Evolutionary conservation across 2,113 vertebrate genomes (phyloP).

Genomic region (Hirundichthys speculiger): DNA sequence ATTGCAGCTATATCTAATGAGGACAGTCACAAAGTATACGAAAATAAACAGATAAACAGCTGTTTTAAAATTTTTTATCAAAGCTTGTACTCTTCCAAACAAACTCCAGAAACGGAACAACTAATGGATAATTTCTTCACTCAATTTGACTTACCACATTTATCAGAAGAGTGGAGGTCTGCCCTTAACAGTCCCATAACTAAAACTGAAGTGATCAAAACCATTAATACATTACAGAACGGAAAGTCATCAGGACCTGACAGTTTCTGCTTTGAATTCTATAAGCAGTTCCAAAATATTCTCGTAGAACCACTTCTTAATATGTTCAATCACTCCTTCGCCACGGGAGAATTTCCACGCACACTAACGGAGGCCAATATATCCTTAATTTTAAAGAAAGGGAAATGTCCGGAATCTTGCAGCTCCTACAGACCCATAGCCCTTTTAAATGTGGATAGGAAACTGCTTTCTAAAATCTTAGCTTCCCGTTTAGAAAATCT

Average conservation of each 20-base stretch:
- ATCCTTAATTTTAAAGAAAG: too few relatives aligned
- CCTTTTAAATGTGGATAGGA: neutral
- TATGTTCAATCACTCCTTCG: slow-evolving; percentile 19
- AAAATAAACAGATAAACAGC: neutral
- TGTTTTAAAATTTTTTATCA: neutral
- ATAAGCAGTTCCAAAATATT: slow-evolving; percentile 7
- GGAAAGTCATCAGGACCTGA: slow-evolving; percentile 4
- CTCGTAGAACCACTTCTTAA: slow-evolving; percentile 8
- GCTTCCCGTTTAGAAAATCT: neutral
- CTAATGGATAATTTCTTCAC: slow-evolving; percentile 6
- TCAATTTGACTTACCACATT: neutral
- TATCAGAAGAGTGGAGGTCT: slow-evolving; percentile 2
- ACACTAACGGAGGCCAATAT: neutral
- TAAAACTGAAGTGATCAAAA: slow-evolving; percentile 4
- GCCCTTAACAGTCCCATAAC: slow-evolving; percentile 7
- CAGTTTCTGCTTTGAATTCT: slow-evolving; percentile 7
- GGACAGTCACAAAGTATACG: neutral
- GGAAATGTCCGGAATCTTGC: neutral
- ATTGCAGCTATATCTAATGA: neutral
- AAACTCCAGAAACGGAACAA: neutral
- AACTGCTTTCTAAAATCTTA: neutral
- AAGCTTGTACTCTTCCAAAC: neutral
- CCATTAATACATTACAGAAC: neutral
- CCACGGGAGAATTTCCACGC: neutral
- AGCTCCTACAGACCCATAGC: too few relatives aligned